These are phyloP conservation scores for Dicerorhinus sumatrensis DNA, from an alignment of 2,113 vertebrate genomes.

Conservation along the genomic window DNA sequence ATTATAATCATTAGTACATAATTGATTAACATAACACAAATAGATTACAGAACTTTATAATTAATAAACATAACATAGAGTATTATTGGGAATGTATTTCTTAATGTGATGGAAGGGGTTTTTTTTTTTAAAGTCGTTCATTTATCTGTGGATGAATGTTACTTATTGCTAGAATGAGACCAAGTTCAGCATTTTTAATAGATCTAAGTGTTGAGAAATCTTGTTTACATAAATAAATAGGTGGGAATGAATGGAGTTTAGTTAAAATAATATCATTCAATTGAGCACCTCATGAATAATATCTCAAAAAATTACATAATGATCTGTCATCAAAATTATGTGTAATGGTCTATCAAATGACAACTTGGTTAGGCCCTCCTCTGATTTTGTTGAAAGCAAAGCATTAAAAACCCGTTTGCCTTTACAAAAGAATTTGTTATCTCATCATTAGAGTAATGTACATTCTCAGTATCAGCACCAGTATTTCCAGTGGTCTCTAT, in stretches of 20 bases:
- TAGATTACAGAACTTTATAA: constrained; percentile 6
- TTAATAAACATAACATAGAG: not conserved
- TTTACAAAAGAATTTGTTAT: constrained; percentile 37
- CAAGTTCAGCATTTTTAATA: constrained; percentile 48
- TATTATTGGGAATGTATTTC: not conserved
- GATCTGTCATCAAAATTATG: constrained; percentile 23
- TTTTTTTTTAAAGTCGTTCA: not conserved
- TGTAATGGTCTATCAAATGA: constrained; percentile 1
- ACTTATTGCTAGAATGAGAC: constrained; percentile 16
- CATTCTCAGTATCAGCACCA: not conserved
- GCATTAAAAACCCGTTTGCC: not conserved
- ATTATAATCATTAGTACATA: not conserved
- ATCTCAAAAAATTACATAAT: not conserved
- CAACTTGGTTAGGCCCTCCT: not conserved
- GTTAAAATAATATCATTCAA: constrained; percentile 34
- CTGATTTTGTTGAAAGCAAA: constrained; percentile 45
- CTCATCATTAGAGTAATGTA: constrained; percentile 3
- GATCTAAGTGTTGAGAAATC: not conserved
- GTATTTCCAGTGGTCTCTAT: not conserved
- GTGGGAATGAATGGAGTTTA: not conserved
- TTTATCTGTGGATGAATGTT: constrained; percentile 16
- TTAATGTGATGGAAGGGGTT: not conserved
- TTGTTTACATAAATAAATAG: not conserved
- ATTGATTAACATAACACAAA: not conserved
- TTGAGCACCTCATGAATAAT: constrained; percentile 32